A percentile compares a stretch with the other conserved stretches of the same genome.
Evolutionary conservation across 2,113 vertebrate species (phyloP).

Genomic region (Ancistrus triradiatus): DNA sequence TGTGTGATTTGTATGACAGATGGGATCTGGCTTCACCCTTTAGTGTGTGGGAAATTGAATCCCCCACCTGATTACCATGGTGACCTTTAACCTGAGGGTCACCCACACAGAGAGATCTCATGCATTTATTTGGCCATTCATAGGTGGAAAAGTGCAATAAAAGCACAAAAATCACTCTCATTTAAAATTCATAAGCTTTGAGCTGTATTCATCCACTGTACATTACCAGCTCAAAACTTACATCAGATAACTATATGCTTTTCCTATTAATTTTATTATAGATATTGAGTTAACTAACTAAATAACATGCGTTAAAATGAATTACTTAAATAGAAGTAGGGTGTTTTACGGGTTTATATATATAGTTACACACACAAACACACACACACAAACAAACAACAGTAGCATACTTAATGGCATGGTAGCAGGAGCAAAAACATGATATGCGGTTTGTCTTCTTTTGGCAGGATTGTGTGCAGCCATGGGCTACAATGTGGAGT

Average conservation of each 20-base stretch:
- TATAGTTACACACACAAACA: too few species aligned
- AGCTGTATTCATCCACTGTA: background rate
- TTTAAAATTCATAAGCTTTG: constrained; percentile 40
- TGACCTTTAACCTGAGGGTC: constrained; percentile 44
- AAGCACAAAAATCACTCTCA: constrained; percentile 24
- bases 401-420: background rate
- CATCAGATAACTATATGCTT: background rate
- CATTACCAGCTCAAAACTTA: background rate
- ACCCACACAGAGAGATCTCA: constrained; percentile 30
- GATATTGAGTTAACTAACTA: too few species aligned
- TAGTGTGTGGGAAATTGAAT: constrained; percentile 39
- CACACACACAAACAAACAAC: too few species aligned
- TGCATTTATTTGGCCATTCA: constrained; percentile 44
- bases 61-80: constrained; percentile 43
- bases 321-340: too few species aligned
- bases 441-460: too few species aligned
- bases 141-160: constrained; percentile 18
- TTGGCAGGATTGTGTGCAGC: constrained; percentile 21
- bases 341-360: too few species aligned
- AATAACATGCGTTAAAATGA: too few species aligned
- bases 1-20: constrained; percentile 41
- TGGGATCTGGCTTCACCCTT: constrained; percentile 32
- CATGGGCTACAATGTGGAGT: constrained; percentile 24
- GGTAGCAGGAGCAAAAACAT: background rate
- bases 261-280: too few species aligned